Conservation (phyloP, 2,888 invertebrate genomes). For the Scotopteryx bipunctaria region DNA sequence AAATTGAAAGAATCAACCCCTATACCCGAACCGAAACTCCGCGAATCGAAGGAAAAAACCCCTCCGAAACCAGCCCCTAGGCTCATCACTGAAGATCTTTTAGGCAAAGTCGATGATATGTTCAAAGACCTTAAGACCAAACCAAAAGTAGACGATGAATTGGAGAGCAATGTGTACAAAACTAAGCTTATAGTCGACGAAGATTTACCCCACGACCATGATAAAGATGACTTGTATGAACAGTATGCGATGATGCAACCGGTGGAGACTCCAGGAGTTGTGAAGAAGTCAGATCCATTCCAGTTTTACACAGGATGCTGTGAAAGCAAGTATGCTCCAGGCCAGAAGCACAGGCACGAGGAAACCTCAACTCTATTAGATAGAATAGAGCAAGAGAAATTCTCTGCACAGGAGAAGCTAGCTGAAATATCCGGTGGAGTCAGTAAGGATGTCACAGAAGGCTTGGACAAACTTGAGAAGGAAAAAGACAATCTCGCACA, state of each 20-base stretch:
- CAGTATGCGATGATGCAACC: slow-evolving; percentile 77
- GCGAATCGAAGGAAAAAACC: slow-evolving; percentile 55
- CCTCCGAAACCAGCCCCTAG: slow-evolving; percentile 75
- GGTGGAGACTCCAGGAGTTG: slow-evolving; percentile 65
- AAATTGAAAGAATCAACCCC: slow-evolving; percentile 55
- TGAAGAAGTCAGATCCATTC: slow-evolving; percentile 65
- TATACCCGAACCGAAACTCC: slow-evolving; percentile 63
- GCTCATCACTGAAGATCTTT: slow-evolving; percentile 72
- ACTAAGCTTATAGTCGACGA: slow-evolving; percentile 77
- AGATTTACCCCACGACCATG: slow-evolving; percentile 52
- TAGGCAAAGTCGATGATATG: slow-evolving; percentile 81
- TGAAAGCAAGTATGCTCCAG: slow-evolving; percentile 61
- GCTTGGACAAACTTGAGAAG: slow-evolving; percentile 60
- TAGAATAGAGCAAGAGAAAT: slow-evolving; percentile 72
- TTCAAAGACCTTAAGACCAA: slow-evolving; percentile 72
- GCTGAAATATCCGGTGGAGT: slow-evolving; percentile 58
- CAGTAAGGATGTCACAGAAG: slow-evolving; percentile 56
- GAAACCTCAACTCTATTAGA: slow-evolving; percentile 73
- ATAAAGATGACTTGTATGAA: slow-evolving; percentile 65
- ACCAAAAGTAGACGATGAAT: slow-evolving; percentile 63
- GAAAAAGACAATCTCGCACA: slow-evolving; percentile 68
- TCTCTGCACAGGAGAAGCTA: slow-evolving; percentile 67
- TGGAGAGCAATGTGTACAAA: slow-evolving; percentile 61
- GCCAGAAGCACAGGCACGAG: slow-evolving; percentile 70
- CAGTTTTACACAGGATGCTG: slow-evolving; percentile 68